phyloP scores from a whole-genome alignment of 2,797 vertebrate species.

The Diceros bicornis region DNA sequence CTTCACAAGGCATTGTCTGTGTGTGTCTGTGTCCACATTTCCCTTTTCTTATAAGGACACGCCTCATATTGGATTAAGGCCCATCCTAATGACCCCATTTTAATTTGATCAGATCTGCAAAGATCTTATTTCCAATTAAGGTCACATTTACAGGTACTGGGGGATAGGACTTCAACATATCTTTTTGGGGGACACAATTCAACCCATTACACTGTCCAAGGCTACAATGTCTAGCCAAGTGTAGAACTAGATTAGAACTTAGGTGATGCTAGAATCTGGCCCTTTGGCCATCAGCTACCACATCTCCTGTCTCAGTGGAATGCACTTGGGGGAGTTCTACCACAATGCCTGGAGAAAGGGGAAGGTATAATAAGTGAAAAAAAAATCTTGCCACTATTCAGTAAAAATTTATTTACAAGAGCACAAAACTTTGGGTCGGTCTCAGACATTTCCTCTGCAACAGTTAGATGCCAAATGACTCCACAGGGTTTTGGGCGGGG shows the following conservation, averaged over 20 bases:
- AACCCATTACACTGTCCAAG: not conserved
- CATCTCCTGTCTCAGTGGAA: not conserved
- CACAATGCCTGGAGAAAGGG: not conserved
- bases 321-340: not conserved
- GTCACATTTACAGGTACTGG: not conserved
- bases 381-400: not conserved
- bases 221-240: not conserved
- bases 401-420: slow-evolving; percentile 57
- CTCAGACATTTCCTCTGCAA: slow-evolving; percentile 70
- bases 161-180: not conserved
- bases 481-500: not conserved
- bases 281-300: not conserved
- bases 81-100: not conserved
- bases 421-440: slow-evolving; percentile 50
- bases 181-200: not conserved
- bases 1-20: not conserved
- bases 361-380: not conserved
- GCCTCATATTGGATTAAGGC: not conserved
- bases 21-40: not conserved
- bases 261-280: not conserved
- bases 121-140: slow-evolving; percentile 35
- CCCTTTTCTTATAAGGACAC: not conserved
- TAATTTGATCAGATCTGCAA: slow-evolving; percentile 26
- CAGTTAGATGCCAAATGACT: slow-evolving; percentile 64
- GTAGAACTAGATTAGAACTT: not conserved